These are phyloP conservation scores for Oreamnos americanus DNA, from an alignment of 2,113 vertebrate genomes.

Conservation along the genomic window DNA sequence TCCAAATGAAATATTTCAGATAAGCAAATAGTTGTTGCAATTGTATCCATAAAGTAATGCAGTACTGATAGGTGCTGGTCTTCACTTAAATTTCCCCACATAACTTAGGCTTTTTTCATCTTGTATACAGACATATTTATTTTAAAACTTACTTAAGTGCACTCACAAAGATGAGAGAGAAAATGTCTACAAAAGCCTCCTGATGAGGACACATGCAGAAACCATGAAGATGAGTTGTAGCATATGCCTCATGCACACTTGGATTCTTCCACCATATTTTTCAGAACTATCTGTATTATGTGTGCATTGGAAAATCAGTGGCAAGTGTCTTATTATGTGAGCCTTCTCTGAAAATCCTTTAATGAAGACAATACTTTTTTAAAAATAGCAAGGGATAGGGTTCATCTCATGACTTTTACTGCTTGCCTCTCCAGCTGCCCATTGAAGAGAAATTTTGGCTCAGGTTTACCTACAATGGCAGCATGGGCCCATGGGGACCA, in stretches of 20 bases:
- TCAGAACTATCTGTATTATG: background rate
- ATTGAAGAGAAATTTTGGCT: slow-evolving; percentile 51
- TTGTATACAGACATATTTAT: background rate
- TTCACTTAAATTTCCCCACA: background rate
- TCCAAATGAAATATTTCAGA: background rate
- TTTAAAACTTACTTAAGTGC: background rate
- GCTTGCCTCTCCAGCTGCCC: slow-evolving; percentile 43
- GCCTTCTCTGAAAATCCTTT: background rate
- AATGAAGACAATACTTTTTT: background rate
- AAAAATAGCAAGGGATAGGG: background rate
- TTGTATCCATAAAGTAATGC: background rate
- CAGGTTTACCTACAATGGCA: slow-evolving; percentile 49
- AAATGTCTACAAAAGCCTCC: background rate
- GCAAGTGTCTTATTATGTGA: background rate
- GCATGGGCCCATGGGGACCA: slow-evolving; percentile 27
- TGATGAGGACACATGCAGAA: background rate
- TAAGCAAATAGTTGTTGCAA: background rate
- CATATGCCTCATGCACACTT: background rate
- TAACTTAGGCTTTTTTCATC: background rate
- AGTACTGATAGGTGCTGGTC: background rate
- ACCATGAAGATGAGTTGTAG: background rate
- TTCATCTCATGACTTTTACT: slow-evolving; percentile 43
- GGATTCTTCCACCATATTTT: background rate
- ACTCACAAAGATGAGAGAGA: background rate
- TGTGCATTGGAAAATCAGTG: background rate